A percentile compares a stretch with the other conserved stretches of the same genome.
phyloP scores from a whole-genome alignment of 2,113 vertebrate genomes.

The Trematomus loennbergii region DNA sequence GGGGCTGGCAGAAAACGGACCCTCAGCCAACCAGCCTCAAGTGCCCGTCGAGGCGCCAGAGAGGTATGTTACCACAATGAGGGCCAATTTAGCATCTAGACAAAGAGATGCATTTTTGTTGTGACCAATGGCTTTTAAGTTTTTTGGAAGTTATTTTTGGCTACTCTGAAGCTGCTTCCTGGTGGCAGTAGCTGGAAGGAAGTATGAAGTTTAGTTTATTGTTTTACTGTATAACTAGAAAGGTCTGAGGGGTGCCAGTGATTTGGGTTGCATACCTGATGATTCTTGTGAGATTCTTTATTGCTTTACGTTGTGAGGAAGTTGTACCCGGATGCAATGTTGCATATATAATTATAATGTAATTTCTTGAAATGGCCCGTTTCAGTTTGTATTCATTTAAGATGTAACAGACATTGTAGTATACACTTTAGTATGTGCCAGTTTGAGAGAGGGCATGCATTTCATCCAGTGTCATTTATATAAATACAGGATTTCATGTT shows the following conservation, averaged over 20 bases:
- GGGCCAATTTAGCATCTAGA: background rate
- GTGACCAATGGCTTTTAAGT: too few relatives aligned
- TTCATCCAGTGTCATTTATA: background rate
- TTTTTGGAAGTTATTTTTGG: too few relatives aligned
- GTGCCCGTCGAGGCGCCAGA: slow-evolving; percentile 89
- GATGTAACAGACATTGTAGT: background rate
- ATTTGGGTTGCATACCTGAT: too few relatives aligned
- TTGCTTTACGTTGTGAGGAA: too few relatives aligned
- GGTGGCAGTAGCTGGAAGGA: too few relatives aligned
- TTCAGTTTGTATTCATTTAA: background rate
- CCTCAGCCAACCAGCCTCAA: slow-evolving; percentile 83
- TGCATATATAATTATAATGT: background rate
- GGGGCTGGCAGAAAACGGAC: slow-evolving; percentile 79
- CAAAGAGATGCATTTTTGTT: background rate
- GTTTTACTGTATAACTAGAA: too few relatives aligned
- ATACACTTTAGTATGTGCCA: background rate
- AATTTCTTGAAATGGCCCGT: too few relatives aligned
- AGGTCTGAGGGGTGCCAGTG: too few relatives aligned
- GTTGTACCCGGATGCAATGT: background rate
- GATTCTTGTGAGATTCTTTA: too few relatives aligned
- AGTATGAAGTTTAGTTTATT: too few relatives aligned
- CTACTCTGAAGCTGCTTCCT: too few relatives aligned
- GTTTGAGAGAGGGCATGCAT: background rate
- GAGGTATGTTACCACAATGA: slow-evolving; percentile 83
- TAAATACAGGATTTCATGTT: background rate